Percentiles rank a stretch among this genome's conserved stretches.
These are phyloP conservation scores for Heliopora coerulea DNA, from an alignment of 92 coral and sea anemone genomes.

Conservation along the genomic window DNA sequence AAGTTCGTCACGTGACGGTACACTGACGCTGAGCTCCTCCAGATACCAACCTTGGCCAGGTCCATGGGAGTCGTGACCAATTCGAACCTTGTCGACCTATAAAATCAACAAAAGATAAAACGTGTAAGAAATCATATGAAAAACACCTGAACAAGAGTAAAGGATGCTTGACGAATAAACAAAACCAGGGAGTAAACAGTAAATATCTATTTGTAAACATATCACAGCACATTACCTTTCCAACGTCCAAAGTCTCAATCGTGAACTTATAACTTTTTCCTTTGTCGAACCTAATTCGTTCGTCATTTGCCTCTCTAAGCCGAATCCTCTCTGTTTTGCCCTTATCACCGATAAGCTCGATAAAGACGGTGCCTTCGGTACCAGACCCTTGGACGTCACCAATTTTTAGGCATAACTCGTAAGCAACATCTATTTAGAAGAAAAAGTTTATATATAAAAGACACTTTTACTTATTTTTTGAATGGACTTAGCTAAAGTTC, in stretches of 20 bases:
- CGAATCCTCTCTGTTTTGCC: slow-evolving; percentile 96
- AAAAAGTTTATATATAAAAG: no score
- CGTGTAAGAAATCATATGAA: no score
- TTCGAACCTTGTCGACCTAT: slow-evolving; percentile 83
- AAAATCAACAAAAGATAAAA: not conserved
- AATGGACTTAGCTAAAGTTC: no score
- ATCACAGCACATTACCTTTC: no score
- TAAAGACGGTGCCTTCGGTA: slow-evolving; percentile 89
- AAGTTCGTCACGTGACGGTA: slow-evolving; percentile 92
- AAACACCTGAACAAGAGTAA: no score
- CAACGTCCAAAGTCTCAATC: slow-evolving; percentile 89
- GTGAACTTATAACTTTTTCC: slow-evolving; percentile 98
- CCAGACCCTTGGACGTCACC: slow-evolving; percentile 95
- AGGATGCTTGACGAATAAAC: no score
- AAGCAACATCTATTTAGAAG: slow-evolving; percentile 75
- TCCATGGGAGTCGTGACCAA: slow-evolving; percentile 80
- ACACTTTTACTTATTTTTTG: no score
- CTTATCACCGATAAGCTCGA: slow-evolving; percentile 86
- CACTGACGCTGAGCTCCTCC: slow-evolving; percentile 94
- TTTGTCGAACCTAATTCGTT: slow-evolving; percentile 88
- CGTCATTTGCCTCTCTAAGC: slow-evolving; percentile 81
- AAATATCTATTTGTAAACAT: no score
- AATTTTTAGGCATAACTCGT: slow-evolving; percentile 95
- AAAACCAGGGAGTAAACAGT: no score
- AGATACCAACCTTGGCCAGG: slow-evolving; percentile 82